Evolutionary conservation across 53 echinoderm and acorn worm genomes (phyloP).

Genomic region (Arbacia lixula): DNA sequence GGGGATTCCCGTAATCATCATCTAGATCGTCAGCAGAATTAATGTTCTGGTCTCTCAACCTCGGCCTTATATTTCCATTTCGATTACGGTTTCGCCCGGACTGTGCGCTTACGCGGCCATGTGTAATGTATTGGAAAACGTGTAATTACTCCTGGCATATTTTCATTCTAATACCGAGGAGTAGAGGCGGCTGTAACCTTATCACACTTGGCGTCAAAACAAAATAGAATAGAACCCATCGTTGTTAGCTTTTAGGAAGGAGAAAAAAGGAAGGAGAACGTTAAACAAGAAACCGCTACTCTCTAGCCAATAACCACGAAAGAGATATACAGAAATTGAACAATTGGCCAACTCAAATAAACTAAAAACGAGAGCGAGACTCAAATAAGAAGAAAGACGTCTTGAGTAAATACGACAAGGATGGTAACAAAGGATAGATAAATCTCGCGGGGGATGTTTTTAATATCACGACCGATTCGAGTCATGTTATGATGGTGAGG

Average conservation of each 20-base stretch:
- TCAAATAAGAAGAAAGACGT: neutral
- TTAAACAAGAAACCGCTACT: too few relatives aligned
- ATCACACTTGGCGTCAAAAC: conserved; percentile 30
- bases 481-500: conserved; percentile 19
- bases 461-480: conserved; percentile 32
- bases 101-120: neutral
- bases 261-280: neutral
- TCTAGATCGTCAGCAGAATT: too few relatives aligned
- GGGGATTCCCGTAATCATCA: too few relatives aligned
- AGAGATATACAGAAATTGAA: too few relatives aligned
- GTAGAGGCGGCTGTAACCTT: conserved; percentile 7
- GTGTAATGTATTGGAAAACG: neutral
- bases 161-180: neutral
- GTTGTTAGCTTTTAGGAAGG: neutral
- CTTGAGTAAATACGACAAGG: conserved; percentile 45
- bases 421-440: conserved; percentile 37
- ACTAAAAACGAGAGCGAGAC: too few relatives aligned
- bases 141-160: conserved; percentile 15
- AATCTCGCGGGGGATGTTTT: conserved; percentile 46
- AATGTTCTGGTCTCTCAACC: conserved; percentile 32
- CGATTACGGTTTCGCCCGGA: neutral
- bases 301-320: too few relatives aligned
- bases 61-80: conserved; percentile 27
- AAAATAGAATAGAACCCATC: neutral
- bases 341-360: neutral